Base-by-base conservation (phyloP, 2,888 invertebrate genomes). In the Pandemis heparana region DNA sequence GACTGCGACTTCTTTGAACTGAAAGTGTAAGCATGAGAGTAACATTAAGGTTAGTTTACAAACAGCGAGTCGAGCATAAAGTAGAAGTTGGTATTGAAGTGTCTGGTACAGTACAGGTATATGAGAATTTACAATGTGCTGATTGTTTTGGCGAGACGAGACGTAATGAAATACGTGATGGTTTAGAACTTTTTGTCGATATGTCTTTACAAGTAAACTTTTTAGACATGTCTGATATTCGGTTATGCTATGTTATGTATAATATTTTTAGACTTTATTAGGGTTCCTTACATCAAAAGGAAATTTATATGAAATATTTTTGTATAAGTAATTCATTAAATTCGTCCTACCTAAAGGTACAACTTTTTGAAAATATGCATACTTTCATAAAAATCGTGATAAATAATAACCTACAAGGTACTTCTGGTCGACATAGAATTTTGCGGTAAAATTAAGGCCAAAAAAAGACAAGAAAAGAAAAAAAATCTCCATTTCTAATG, bases 111-210 rank as follows among this genome's bases (percentile, higher is more conserved):
- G 18, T 10, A 18, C n/a, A n/a, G n/a, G n/a, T n/a, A 65, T 43
- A 9, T 18, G 4, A 56, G 41, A 67, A 62, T 66, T 64, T 61
- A 65, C 60, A 66, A 51, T 9, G 23, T 41, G 53, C 10, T 32
- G 38, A 67, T 67, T 43, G 60, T n/a, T 61, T 14, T 32, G 71
- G 41, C 48, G 61, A 48, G 43, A 41, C 59, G 61, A 39, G 43
- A 41, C 32, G 43, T 62, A 62, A 72, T 62, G 53, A 62, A 62
- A 38, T 18, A 67, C 72, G 66, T 67, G 72, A 53, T 56, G 38
- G 32, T 16, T 64, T 46, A 8, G 51, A 63, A 14, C 16, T n/a
- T 63, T 46, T 48, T 46, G 10, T 4, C 5, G 0, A 6, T 48
- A 32, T 38, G 32, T 65, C n/a, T 65, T n/a, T 48, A 14, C 0